A percentile compares a stretch with the other conserved stretches of the same genome.
These are phyloP conservation scores for Resseliella maxima DNA, from an alignment of 2,888 invertebrate species.

Conservation along the genomic window DNA sequence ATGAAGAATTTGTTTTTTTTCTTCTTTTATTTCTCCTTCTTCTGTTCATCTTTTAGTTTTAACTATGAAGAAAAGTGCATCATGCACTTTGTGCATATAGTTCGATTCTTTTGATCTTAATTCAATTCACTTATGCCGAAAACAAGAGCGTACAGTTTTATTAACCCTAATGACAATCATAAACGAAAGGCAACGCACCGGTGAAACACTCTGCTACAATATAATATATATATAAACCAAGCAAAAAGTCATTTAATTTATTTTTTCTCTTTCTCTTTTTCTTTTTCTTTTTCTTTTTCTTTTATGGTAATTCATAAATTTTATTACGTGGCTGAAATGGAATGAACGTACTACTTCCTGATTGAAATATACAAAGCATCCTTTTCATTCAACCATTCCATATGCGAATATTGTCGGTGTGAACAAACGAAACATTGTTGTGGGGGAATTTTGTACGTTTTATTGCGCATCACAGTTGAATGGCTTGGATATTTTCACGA, in stretches of 20 bases:
- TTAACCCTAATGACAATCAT: constrained; percentile 38
- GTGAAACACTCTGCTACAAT: neutral
- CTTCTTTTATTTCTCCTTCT: neutral
- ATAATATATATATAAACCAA: neutral
- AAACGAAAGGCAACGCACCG: neutral
- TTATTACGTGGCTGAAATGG: constrained; percentile 11
- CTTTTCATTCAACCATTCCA: neutral
- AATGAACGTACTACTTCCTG: neutral
- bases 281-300: too few species aligned
- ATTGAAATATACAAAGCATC: neutral
- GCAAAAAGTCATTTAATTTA: constrained; percentile 8
- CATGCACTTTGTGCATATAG: constrained; percentile 13
- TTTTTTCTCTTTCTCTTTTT: neutral
- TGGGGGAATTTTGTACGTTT: neutral
- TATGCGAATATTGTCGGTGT: neutral
- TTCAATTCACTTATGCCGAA: constrained; percentile 1
- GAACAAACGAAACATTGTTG: neutral
- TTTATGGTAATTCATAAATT: constrained; percentile 47
- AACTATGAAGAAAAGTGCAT: neutral
- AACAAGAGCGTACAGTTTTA: neutral
- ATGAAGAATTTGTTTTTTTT: constrained; percentile 5
- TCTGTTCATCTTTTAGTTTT: neutral
- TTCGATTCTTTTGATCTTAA: constrained; percentile 24
- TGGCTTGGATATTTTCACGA: constrained; percentile 25
- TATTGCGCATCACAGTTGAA: neutral